Base-by-base conservation (phyloP, 2,888 invertebrate species). In the Caenorhabditis zanzibari region DNA sequence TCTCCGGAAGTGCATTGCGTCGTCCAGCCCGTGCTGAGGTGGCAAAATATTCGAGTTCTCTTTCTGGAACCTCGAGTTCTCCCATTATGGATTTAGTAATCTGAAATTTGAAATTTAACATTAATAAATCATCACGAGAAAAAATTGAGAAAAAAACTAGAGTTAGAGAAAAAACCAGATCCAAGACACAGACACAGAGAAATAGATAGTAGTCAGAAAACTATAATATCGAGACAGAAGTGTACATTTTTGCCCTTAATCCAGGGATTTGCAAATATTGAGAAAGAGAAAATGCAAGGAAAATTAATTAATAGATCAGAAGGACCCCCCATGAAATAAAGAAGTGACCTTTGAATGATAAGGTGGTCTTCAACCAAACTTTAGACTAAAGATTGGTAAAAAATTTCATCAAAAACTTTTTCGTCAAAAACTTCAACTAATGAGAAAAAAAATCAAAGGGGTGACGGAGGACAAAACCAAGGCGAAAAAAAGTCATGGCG, bases 1-100 rank as follows among this genome's bases (percentile, higher is more conserved):
- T 84, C 56, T 85, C 85, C 41, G 88, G 88, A 16, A 88, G 81
- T 2, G 88, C 88, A 32, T 88, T 88, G 22, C 88, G 84, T 24
- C 88, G 81, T 38, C 88, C 88, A 49, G 81, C 47, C 14, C 88
- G 61, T 5, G 84, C 88, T 2, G 88, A 86, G 16, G 86, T 68
- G 1, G 83, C 82, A 52, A 88, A 87, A 47, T 80, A 81, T 47
- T 87, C 79, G 59, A 87, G 84, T 61, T 88, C 86, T 52, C 76
- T 76, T 64, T 86, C 86, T 22, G 75, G 73, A 44, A 82, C 76
- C 74, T 86, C 88, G 22, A 87, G 77, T 68, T 88, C 88, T 38
- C 88, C 86, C 86, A 88, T 88, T 58, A n/a, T 58, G 9, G 58
- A 22, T 22, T 54, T 26, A 5, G 10, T 26, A 24, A 54, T 54